Conservation (phyloP, 2,797 vertebrate species). For the Coccyzus lansbergi region DNA sequence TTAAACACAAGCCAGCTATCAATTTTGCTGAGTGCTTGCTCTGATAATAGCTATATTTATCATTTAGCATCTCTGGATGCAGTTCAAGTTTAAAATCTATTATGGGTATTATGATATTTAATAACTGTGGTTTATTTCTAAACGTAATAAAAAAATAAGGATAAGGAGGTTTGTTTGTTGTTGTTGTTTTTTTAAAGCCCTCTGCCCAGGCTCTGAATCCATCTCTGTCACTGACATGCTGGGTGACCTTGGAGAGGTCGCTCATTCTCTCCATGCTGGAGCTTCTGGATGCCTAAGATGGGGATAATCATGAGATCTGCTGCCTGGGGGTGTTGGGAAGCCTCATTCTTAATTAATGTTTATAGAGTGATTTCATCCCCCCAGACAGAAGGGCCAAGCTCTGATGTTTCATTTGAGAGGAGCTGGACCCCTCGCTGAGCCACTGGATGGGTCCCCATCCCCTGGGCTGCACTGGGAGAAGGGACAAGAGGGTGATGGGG, state of each 20-base stretch:
- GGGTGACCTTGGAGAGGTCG: slow-evolving; percentile 40
- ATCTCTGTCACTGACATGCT: slow-evolving; percentile 2
- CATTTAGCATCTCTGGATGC: slow-evolving; percentile 63
- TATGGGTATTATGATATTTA: slow-evolving; percentile 59
- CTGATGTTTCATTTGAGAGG: not conserved
- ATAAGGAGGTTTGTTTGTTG: not conserved
- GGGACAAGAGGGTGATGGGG: fast-evolving
- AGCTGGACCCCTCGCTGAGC: not conserved
- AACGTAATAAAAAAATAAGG: slow-evolving; percentile 58
- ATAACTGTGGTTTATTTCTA: slow-evolving; percentile 64
- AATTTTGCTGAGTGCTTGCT: slow-evolving; percentile 43
- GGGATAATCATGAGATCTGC: not conserved
- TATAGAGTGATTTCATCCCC: not conserved
- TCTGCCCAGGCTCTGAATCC: slow-evolving; percentile 35
- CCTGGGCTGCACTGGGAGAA: not conserved
- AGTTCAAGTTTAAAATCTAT: slow-evolving; percentile 55
- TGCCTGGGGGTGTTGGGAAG: not conserved
- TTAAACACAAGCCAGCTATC: slow-evolving; percentile 50
- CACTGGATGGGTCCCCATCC: fast-evolving
- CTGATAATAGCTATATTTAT: slow-evolving; percentile 68
- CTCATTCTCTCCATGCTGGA: not conserved
- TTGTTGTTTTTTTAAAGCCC: not conserved
- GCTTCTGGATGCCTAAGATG: not conserved
- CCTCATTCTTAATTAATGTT: not conserved
- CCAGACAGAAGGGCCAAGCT: not conserved